Base-by-base conservation (phyloP, 2,888 invertebrate genomes). In the Cyrtodaria siliqua region DNA sequence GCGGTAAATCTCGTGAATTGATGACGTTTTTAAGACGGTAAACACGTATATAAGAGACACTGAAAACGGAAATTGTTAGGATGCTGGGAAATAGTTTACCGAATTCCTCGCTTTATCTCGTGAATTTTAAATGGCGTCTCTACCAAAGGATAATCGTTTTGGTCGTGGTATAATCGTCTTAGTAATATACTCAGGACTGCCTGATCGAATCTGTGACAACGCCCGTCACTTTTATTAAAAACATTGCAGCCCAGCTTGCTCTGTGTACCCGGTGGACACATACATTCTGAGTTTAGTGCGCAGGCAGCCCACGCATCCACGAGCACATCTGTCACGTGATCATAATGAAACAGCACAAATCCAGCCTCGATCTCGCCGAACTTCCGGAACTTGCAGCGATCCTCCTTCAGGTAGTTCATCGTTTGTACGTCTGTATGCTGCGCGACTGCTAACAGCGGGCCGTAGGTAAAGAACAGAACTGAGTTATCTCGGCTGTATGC, bases 141-240 rank as follows among this genome's bases (percentile, higher is more conserved):
- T 12, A 76, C 72, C 1, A 72, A 38, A 0, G 79, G 79, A 49
- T 80, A 80, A 53, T 80, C 72, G 47, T 80, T 80, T 57, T 53
- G 33, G 6, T 64, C 72, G 29, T 80, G 79, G 42, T 72, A 80
- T n/a, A 80, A 57, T 9, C 79, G 53, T 18, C 79, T 53, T 23
- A 83, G 44, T 18, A 83, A 52, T 26, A 83, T 70, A 24, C 75
- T 72, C 14, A 83, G 50, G 24, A 83, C 78, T 23, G 83, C 74
- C 38, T 83, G 83, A 53, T 83, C 83, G 26, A 80, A 83, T 12
- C 83, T 62, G 60, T 83, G 83, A 55, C 83, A 83, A 12, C 75
- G 59, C 2, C 77, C 79, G 20, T 76, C 76, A 16, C 12, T n/a
- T 49, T 52, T 55, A 9, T 40, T 50, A 3, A 9, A 8, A 18